A percentile compares a stretch with the other conserved stretches of the same genome.
phyloP scores from a whole-genome alignment of 2,888 invertebrate genomes.

The Hirtodrosophila trivittata region DNA sequence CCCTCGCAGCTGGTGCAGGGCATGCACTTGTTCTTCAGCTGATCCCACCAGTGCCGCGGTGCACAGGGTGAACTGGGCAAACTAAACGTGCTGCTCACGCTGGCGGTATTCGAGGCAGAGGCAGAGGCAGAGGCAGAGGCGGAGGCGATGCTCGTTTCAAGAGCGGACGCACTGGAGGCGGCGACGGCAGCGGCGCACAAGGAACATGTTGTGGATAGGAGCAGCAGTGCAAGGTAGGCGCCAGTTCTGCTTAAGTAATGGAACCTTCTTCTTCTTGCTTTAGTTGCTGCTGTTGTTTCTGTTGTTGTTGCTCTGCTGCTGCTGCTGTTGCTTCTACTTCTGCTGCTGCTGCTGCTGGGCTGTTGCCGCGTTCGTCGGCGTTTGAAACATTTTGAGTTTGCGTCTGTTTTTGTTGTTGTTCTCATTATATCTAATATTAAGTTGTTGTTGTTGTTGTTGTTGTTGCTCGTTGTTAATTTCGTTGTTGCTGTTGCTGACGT shows the following conservation, averaged over 20 bases:
- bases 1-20: constrained; percentile 89
- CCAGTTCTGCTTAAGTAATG: constrained; percentile 39
- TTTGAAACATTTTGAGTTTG: constrained; percentile 49
- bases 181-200: constrained; percentile 72
- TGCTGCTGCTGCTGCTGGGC: constrained; percentile 14
- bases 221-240: constrained; percentile 70
- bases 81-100: constrained; percentile 7
- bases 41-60: constrained; percentile 89
- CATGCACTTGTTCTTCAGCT: constrained; percentile 87
- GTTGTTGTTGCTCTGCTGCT: constrained; percentile 24
- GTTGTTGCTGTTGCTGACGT: constrained; percentile 34
- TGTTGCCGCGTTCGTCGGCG: constrained; percentile 57
- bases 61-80: constrained; percentile 83
- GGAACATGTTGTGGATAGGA: constrained; percentile 81
- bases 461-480: constrained; percentile 46
- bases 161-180: constrained; percentile 61
- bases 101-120: constrained; percentile 1
- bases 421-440: constrained; percentile 25
- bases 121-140: constrained; percentile 44
- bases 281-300: constrained; percentile 20
- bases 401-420: constrained; percentile 28
- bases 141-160: constrained; percentile 41
- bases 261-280: constrained; percentile 18
- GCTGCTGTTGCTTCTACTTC: constrained; percentile 29
- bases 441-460: constrained; percentile 19